Evolutionary conservation across 2,113 vertebrate genomes (phyloP), one percentile per base, ranked within the genome.

Genomic region (Heterochromis multidens): DNA sequence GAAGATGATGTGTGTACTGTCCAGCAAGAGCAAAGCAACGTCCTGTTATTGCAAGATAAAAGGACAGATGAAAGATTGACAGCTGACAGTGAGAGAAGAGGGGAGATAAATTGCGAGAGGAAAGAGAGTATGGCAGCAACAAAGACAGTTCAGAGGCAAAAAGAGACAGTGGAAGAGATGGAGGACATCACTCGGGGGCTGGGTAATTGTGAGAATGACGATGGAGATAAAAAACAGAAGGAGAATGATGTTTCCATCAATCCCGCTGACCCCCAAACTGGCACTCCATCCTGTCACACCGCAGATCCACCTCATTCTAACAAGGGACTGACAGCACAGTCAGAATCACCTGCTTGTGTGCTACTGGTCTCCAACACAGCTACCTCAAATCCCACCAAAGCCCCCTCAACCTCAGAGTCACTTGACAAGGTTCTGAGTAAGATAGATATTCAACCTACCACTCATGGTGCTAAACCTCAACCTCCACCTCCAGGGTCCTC

Each of bases 381-480:
- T 95, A 96, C 95, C 95, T 95, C 95, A 95, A 83, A 86, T 72
- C 84, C 86, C 86, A 88, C 91, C 89, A 93, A 94, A 94, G 87
- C 90, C 82, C 89, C 84, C 29, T 76, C 85, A 84, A 62, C 72
- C 67, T 91, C 89, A 85, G 81, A 89, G 77, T 83, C 83, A 67
- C 72, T 52, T 83, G 81, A 86, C 31, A 86, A 94, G 59, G 79
- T 63, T 81, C 87, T 86, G 79, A 92, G 78, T 79, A 82, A 90
- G 63, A 89, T 84, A 54, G 83, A 90, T 77, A 81, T 79, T 83
- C 92, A 91, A 85, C 81, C 87, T 37, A 80, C 61, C 62, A 13
- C 77, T 90, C 74, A 89, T 62, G 94, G 92, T 86, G 90, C 91
- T 94, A 92, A 92, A 90, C 70, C 77, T 74, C 77, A 83, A 58